Percentiles rank a stretch among this genome's conserved stretches.
These are phyloP conservation scores for Chaetodon trifascialis DNA, from an alignment of 2,113 vertebrate species.

Conservation along the genomic window DNA sequence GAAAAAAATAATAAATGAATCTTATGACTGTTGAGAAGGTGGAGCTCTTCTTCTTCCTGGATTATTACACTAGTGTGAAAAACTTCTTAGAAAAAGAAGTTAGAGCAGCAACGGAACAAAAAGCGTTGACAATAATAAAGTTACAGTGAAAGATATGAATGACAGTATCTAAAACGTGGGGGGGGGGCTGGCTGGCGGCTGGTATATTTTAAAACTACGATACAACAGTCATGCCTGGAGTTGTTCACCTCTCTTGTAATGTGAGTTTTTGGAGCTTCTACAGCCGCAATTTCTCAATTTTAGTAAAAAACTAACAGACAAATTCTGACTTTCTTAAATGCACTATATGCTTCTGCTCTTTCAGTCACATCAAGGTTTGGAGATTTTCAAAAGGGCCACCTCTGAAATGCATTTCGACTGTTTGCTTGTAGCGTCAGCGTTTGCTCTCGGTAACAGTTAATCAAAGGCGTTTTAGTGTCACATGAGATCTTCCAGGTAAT, in stretches of 20 bases:
- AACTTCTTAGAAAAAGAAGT: not conserved
- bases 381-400: not conserved
- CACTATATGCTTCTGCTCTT: not conserved
- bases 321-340: conserved; percentile 5
- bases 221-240: not conserved
- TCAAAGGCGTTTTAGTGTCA: conserved; percentile 25
- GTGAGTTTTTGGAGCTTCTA: conserved; percentile 9
- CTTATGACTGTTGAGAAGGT: conserved; percentile 71
- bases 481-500: not conserved
- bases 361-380: not conserved
- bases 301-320: not conserved
- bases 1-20: conserved; percentile 31
- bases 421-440: not conserved
- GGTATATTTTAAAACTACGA: too few species aligned
- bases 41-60: not conserved
- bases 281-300: not conserved
- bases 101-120: conserved; percentile 38
- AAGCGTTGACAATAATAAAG: not conserved
- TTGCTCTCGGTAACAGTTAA: not conserved
- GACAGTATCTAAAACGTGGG: not conserved
- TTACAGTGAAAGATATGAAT: not conserved
- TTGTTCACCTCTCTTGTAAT: not conserved
- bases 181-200: too few species aligned
- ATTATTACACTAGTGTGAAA: conserved; percentile 9
- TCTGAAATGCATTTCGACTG: not conserved